Percentiles rank a stretch among this genome's conserved stretches.
These are phyloP conservation scores for Spea bombifrons DNA, from an alignment of 2,113 vertebrate genomes.

Conservation along the genomic window DNA sequence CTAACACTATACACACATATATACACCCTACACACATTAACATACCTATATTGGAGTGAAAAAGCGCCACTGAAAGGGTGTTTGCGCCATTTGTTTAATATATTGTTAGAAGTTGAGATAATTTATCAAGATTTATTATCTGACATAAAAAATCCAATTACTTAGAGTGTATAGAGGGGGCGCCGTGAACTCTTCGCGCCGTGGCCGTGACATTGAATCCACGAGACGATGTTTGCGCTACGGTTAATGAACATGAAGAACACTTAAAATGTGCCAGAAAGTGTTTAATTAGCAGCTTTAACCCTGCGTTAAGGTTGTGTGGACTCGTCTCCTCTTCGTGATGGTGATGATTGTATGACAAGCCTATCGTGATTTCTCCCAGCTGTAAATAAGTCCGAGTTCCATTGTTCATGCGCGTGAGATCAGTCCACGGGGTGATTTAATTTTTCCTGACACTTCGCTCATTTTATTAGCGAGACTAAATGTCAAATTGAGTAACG, in stretches of 20 bases:
- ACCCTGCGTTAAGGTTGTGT: slow-evolving; percentile 3
- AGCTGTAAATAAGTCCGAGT: slow-evolving; percentile 22
- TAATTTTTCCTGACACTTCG: slow-evolving; percentile 54
- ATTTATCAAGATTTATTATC: too few species aligned
- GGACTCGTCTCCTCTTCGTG: neutral
- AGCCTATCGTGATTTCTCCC: neutral
- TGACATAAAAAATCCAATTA: too few species aligned
- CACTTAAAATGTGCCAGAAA: slow-evolving; percentile 3
- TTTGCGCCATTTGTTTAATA: too few species aligned
- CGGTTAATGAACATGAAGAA: slow-evolving; percentile 5
- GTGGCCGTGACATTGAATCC: too few species aligned
- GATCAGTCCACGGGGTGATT: slow-evolving; percentile 16
- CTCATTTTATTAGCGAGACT: slow-evolving; percentile 49
- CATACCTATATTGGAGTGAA: too few species aligned
- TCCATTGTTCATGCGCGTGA: slow-evolving; percentile 18
- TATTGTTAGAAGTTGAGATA: too few species aligned
- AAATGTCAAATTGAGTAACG: slow-evolving; percentile 57
- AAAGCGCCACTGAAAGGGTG: too few species aligned
- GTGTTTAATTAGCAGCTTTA: slow-evolving; percentile 26
- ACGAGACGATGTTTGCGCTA: neutral
- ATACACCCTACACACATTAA: too few species aligned
- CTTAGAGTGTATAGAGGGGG: too few species aligned
- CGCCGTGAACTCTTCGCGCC: too few species aligned
- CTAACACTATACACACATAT: too few species aligned
- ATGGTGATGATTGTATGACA: slow-evolving; percentile 29